A percentile compares a stretch with the other conserved stretches of the same genome.
Evolutionary conservation across 2,113 vertebrate genomes (phyloP).

Genomic region (Potamarius usumacintae): DNA sequence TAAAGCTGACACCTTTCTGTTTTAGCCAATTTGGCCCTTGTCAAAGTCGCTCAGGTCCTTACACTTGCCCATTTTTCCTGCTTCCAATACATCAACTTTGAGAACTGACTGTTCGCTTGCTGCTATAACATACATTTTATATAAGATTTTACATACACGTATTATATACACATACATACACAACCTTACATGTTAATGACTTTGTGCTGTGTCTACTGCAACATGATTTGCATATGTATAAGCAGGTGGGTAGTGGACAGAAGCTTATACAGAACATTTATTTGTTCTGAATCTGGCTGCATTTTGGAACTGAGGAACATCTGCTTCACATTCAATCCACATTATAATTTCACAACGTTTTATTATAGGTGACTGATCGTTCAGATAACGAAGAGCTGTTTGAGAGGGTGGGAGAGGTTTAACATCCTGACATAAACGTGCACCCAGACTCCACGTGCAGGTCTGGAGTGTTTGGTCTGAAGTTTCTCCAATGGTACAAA

Average conservation of each 20-base stretch:
- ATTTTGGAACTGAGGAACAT: neutral
- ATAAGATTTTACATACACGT: too few relatives aligned
- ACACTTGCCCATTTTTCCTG: too few relatives aligned
- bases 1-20: too few relatives aligned
- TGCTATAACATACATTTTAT: too few relatives aligned
- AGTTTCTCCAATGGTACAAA: neutral
- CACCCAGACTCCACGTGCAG: neutral
- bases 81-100: too few relatives aligned
- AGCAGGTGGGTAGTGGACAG: neutral
- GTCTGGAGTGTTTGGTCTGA: neutral
- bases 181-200: neutral
- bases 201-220: neutral
- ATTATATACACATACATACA: too few relatives aligned
- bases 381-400: neutral
- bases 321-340: constrained; percentile 3
- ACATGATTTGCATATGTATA: neutral
- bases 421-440: constrained; percentile 24
- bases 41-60: too few relatives aligned
- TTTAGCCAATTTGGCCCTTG: too few relatives aligned
- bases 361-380: neutral
- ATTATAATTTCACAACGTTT: neutral
- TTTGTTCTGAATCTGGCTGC: neutral
- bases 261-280: neutral
- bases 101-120: too few relatives aligned
- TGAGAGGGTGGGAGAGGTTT: neutral